Conservation (phyloP, 2,888 invertebrate genomes). For the Pollenia amentaria region DNA sequence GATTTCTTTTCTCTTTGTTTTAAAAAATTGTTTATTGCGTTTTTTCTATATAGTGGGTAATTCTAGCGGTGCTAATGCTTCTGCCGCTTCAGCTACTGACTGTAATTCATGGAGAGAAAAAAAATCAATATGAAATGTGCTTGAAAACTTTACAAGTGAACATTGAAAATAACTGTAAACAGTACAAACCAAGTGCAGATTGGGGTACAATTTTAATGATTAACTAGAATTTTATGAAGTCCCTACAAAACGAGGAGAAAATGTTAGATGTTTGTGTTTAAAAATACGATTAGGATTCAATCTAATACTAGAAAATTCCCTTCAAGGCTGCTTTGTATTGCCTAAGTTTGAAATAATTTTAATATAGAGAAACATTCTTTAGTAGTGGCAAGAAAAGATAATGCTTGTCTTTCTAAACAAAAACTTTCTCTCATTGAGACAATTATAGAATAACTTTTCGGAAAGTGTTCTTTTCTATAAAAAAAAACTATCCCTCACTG, state of each 20-base stretch:
- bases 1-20: not conserved
- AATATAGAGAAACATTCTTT: too few species aligned
- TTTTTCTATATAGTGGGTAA: not conserved
- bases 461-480: too few species aligned
- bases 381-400: too few species aligned
- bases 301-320: too few species aligned
- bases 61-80: not conserved
- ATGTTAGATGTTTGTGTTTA: not conserved
- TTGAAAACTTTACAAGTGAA: conserved; percentile 43
- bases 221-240: not conserved
- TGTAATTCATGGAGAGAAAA: conserved; percentile 8
- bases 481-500: too few species aligned
- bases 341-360: too few species aligned
- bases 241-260: not conserved
- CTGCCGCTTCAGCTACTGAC: not conserved
- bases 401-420: too few species aligned
- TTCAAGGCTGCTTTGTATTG: too few species aligned
- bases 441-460: too few species aligned
- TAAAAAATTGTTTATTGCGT: not conserved
- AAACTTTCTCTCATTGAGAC: too few species aligned
- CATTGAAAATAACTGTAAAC: not conserved
- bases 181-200: not conserved
- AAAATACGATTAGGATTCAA: not conserved
- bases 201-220: not conserved
- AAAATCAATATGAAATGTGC: conserved; percentile 66